Percentiles rank a stretch among this genome's conserved stretches.
Evolutionary conservation across 2,888 invertebrate species (phyloP).

Genomic region (Blastobasis adustella): DNA sequence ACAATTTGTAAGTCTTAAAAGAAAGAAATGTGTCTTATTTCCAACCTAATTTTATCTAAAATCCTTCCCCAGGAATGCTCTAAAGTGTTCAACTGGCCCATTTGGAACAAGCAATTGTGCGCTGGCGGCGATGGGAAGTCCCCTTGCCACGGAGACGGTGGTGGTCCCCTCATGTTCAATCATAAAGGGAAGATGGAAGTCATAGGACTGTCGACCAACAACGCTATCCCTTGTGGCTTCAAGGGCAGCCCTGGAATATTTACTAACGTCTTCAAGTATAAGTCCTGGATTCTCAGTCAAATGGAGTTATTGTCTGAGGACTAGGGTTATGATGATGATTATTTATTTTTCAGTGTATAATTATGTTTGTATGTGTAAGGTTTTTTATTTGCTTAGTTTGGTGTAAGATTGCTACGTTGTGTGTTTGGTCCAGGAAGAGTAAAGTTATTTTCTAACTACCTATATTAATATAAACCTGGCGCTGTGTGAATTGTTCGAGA

Average conservation of each 20-base stretch:
- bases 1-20: too few relatives aligned
- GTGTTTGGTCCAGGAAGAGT: too few relatives aligned
- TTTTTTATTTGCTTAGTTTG: too few relatives aligned
- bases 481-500: too few relatives aligned
- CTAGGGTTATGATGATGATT: too few relatives aligned
- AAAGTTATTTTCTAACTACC: too few relatives aligned
- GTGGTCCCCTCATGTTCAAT: conserved; percentile 5
- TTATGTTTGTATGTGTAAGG: too few relatives aligned
- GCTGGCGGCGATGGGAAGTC: conserved; percentile 76
- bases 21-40: background rate
- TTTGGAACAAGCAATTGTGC: conserved; percentile 57
- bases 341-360: too few relatives aligned
- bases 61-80: conserved; percentile 26
- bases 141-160: conserved; percentile 74
- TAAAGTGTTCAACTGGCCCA: conserved; percentile 16
- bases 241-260: background rate
- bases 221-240: background rate
- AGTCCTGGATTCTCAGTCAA: background rate
- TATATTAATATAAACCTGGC: too few relatives aligned
- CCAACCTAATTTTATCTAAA: background rate
- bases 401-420: too few relatives aligned
- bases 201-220: conserved; percentile 2
- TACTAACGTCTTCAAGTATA: conserved; percentile 3
- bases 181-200: background rate
- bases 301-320: too few relatives aligned